A percentile compares a stretch with the other conserved stretches of the same genome.
These are phyloP conservation scores for Synanceia verrucosa DNA, from an alignment of 2,797 vertebrate genomes.

Conservation along the genomic window DNA sequence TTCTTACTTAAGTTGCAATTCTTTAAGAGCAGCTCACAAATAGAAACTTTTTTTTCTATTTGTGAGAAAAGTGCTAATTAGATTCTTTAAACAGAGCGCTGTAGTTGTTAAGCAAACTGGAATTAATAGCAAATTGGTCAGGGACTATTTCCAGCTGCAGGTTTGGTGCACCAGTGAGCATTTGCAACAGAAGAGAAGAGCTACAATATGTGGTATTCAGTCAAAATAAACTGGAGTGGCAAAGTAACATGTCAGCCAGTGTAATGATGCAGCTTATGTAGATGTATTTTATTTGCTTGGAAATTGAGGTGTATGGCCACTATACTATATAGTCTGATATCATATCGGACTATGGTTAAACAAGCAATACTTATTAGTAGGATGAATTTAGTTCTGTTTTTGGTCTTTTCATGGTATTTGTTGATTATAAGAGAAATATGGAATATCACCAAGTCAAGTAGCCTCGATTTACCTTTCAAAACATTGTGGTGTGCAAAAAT, in stretches of 20 bases:
- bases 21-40: neutral
- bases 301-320: neutral
- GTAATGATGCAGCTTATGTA: neutral
- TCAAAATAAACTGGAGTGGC: neutral
- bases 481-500: neutral
- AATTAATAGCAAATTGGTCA: neutral
- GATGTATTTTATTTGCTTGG: neutral
- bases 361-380: neutral
- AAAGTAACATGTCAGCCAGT: neutral
- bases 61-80: neutral
- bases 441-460: neutral
- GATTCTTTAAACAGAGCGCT: neutral
- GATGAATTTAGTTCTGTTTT: neutral
- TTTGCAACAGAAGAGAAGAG: neutral
- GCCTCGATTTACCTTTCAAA: neutral
- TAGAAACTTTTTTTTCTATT: neutral
- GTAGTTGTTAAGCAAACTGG: neutral
- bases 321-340: no score
- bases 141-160: neutral
- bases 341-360: neutral
- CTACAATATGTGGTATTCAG: neutral
- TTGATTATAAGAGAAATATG: neutral
- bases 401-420: neutral
- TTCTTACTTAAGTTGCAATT: neutral
- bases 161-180: neutral